These are phyloP conservation scores for Timema podura DNA, from an alignment of 2,888 invertebrate genomes.

Conservation along the genomic window DNA sequence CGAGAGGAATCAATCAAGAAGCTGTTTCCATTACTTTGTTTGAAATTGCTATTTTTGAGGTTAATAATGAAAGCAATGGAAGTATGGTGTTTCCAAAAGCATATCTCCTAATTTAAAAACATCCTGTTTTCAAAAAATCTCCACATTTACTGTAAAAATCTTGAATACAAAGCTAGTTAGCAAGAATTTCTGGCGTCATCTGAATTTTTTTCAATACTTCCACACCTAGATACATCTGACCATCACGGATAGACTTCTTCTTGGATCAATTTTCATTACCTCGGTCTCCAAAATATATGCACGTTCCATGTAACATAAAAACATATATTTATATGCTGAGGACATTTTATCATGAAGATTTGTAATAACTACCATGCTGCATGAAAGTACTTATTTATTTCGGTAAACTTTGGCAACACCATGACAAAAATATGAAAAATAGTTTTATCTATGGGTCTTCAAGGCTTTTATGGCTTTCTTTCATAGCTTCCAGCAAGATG, in stretches of 20 bases:
- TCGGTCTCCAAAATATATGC: constrained; percentile 24
- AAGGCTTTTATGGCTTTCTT: constrained; percentile 23
- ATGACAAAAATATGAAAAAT: constrained; percentile 30
- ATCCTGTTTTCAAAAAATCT: too few species aligned
- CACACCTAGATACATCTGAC: constrained; percentile 29
- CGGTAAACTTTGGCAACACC: constrained; percentile 28
- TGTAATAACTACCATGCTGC: constrained; percentile 28
- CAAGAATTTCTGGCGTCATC: neutral
- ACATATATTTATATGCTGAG: constrained; percentile 23
- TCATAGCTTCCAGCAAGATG: constrained; percentile 19
- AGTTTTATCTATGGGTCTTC: constrained; percentile 26
- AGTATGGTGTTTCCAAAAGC: too few species aligned
- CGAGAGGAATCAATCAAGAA: too few species aligned
- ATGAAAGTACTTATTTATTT: constrained; percentile 29
- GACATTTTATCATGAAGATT: constrained; percentile 20
- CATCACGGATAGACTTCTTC: constrained; percentile 23
- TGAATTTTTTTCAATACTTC: constrained; percentile 11
- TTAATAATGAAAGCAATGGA: too few species aligned
- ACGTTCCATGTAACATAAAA: neutral
- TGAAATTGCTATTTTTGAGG: too few species aligned
- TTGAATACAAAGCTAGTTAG: neutral
- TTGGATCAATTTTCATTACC: constrained; percentile 26
- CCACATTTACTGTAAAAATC: too few species aligned
- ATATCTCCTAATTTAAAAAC: too few species aligned
- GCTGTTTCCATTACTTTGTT: too few species aligned